A percentile compares a stretch with the other conserved stretches of the same genome.
Conservation (phyloP, 2,113 vertebrate genomes). For the Paradisaea rubra region DNA sequence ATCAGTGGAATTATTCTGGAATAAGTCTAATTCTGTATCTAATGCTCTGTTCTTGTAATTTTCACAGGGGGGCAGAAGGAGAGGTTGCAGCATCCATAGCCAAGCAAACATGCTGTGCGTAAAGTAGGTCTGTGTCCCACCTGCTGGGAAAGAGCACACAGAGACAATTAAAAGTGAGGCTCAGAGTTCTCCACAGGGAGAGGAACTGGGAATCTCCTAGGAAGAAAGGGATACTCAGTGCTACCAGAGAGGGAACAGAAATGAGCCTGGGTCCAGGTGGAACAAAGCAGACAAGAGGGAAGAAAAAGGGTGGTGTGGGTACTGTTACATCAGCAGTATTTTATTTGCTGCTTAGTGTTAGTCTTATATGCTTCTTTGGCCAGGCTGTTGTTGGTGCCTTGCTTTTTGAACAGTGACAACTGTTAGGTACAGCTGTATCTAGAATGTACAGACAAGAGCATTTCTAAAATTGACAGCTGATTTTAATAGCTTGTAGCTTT, state of each 20-base stretch:
- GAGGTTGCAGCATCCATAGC: neutral
- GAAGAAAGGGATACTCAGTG: neutral
- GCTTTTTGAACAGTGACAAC: neutral
- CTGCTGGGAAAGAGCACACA: neutral
- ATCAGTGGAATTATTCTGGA: neutral
- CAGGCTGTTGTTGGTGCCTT: neutral
- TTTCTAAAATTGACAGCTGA: neutral
- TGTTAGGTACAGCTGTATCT: neutral
- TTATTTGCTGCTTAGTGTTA: neutral
- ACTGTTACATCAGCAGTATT: neutral
- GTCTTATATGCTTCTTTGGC: neutral
- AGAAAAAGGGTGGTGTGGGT: neutral
- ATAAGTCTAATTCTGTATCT: neutral
- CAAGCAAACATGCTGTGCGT: neutral
- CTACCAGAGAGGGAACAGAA: neutral
- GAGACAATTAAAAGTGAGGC: neutral
- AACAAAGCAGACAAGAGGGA: neutral
- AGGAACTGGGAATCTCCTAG: neutral
- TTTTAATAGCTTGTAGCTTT: slow-evolving; percentile 2
- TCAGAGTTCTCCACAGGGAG: neutral
- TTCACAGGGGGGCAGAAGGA: neutral
- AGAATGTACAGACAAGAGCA: neutral
- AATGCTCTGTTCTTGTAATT: neutral
- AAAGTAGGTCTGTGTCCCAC: neutral
- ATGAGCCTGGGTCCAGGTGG: neutral